Conservation (phyloP, 2,113 vertebrate genomes). For the Pelmatolapia mariae region DNA sequence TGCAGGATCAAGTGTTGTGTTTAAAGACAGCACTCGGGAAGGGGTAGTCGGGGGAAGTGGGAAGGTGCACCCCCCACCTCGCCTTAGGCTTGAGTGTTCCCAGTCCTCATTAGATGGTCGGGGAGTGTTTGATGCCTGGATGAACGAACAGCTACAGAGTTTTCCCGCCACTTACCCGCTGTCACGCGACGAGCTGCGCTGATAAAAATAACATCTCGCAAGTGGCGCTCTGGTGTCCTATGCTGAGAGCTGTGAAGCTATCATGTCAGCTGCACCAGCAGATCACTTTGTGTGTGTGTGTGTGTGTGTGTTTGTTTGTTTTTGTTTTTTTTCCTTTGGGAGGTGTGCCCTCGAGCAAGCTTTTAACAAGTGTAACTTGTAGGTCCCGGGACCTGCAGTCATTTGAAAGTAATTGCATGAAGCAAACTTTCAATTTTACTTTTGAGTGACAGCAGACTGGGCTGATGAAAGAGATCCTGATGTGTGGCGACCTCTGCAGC, state of each 20-base stretch:
- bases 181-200: background rate
- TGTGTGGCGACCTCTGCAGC: background rate
- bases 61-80: background rate
- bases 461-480: background rate
- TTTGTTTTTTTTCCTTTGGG: background rate
- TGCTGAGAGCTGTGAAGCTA: background rate
- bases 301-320: background rate
- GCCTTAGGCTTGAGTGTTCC: background rate
- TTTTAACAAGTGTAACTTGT: background rate
- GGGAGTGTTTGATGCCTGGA: background rate
- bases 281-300: background rate
- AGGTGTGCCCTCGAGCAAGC: background rate
- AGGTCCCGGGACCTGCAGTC: background rate
- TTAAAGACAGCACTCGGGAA: background rate
- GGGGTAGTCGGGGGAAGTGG: background rate
- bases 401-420: background rate
- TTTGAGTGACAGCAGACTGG: background rate
- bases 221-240: background rate
- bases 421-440: background rate
- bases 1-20: background rate
- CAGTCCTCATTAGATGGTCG: background rate
- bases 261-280: background rate
- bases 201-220: background rate
- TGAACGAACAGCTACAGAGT: background rate
- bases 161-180: background rate